Conservation (phyloP, 2,797 vertebrate genomes). For the Stomatorhinus walkeri region DNA sequence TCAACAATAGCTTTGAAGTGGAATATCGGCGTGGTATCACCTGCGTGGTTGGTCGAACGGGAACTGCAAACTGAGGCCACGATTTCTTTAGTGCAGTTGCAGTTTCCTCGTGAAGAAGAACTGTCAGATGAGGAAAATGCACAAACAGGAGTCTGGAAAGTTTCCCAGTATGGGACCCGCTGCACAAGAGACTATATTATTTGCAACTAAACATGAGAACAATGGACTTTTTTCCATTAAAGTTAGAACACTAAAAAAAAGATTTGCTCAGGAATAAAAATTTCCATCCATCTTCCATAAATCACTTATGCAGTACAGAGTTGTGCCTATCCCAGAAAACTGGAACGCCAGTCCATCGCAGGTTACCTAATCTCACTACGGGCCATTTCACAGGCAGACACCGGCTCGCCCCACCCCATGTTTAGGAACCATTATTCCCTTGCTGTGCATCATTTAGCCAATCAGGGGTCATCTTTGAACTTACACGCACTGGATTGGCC, state of each 20-base stretch:
- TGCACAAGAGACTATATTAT: not conserved
- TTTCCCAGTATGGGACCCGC: not conserved
- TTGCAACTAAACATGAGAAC: not conserved
- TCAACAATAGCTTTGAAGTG: not conserved
- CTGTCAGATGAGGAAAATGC: not conserved
- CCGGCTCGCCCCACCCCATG: not conserved
- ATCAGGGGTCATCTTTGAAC: not conserved
- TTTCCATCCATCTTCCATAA: not conserved
- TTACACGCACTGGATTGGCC: not conserved
- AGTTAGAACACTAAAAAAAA: not conserved
- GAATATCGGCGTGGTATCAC: not conserved
- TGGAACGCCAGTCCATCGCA: not conserved
- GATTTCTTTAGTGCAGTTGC: not conserved
- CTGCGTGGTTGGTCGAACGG: not conserved
- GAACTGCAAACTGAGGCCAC: not conserved
- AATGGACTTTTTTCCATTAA: not conserved
- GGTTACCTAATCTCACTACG: not conserved
- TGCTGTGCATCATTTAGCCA: not conserved
- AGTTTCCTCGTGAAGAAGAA: not conserved
- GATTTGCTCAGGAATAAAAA: conserved; percentile 4
- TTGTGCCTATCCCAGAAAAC: not conserved
- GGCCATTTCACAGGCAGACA: not conserved
- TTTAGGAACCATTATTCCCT: not conserved
- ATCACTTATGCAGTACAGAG: not conserved
- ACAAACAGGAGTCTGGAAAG: not conserved